Evolutionary conservation across 2,888 invertebrate genomes (phyloP), one percentile per base, ranked within the genome.

Genomic region (Tortricodes alternella): DNA sequence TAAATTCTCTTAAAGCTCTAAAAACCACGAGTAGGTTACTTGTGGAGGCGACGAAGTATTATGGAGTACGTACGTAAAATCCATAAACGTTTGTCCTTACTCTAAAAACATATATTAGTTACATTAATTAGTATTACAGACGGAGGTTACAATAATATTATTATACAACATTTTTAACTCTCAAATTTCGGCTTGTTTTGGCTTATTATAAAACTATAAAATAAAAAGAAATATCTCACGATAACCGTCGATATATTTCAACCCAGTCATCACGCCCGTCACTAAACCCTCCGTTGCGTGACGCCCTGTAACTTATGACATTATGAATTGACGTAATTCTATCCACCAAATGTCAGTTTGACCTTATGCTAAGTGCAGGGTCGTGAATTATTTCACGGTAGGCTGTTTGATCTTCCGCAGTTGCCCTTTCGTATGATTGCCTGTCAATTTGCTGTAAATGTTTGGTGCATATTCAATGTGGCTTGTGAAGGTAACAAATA

Each of bases 291-390:
- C 51, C 68, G 67, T 84, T 67, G 83, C 84, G 82, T 87, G 87
- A 78, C 80, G 72, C 69, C 60, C 61, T 60, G 68, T 75, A 67
- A 70, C 72, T 67, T 67, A 70, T 71, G 70, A 71, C 68, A 67
- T 77, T 80, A 80, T 80, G 79, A 79, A 78, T 78, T 63, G 74
- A 70, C 75, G 71, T 83, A 79, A 87, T 83, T 85, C 77, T 82
- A 52, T 57, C 75, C 78, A 80, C 68, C 76, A 89, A 90, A 89
- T 90, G 89, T 80, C 90, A 90, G 85, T 81, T 85, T 89, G 89
- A 89, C 90, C 90, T 90, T 89, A 88, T 85, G 85, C 73, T 85
- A 87, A 89, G 78, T 76, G 78, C 70, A 65, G 67, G 29, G 74
- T 76, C 70, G 76, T 83, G 76, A 82, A 85, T 84, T 83, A 85